Evolutionary conservation across 2,888 invertebrate genomes (phyloP).

Genomic region (Formica aserva): DNA sequence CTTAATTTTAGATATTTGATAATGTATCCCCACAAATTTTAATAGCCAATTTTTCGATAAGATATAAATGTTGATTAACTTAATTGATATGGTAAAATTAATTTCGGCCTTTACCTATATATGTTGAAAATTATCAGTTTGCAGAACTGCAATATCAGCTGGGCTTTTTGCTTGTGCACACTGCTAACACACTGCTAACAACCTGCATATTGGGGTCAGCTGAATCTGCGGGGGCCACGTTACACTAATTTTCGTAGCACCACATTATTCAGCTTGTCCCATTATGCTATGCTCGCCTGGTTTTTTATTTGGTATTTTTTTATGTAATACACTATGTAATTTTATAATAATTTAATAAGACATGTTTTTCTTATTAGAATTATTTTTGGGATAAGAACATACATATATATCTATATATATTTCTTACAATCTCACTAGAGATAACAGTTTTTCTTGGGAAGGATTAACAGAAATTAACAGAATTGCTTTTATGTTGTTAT

Average conservation of each 20-base stretch:
- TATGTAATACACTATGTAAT: slow-evolving; percentile 38
- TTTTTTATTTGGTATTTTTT: slow-evolving; percentile 64
- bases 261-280: slow-evolving; percentile 91
- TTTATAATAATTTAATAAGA: slow-evolving; percentile 33
- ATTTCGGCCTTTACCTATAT: slow-evolving; percentile 41
- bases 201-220: slow-evolving; percentile 84
- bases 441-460: slow-evolving; percentile 4
- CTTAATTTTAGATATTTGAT: slow-evolving; percentile 21
- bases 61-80: slow-evolving; percentile 38
- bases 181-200: slow-evolving; percentile 78
- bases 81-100: slow-evolving; percentile 40
- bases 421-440: slow-evolving; percentile 2
- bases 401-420: background rate
- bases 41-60: slow-evolving; percentile 40
- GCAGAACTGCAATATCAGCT: slow-evolving; percentile 59
- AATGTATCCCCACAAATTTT: slow-evolving; percentile 41
- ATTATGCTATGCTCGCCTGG: slow-evolving; percentile 77
- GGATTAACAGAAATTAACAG: slow-evolving; percentile 14
- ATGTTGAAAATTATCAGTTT: slow-evolving; percentile 48
- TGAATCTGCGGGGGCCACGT: slow-evolving; percentile 89
- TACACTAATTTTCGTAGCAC: slow-evolving; percentile 88
- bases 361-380: background rate
- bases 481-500: slow-evolving; percentile 20
- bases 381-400: slow-evolving; percentile 29
- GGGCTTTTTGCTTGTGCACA: slow-evolving; percentile 75